Evolutionary conservation across 2,888 invertebrate species (phyloP), one percentile per base, ranked within the genome.

Genomic region (Agrochola macilenta): DNA sequence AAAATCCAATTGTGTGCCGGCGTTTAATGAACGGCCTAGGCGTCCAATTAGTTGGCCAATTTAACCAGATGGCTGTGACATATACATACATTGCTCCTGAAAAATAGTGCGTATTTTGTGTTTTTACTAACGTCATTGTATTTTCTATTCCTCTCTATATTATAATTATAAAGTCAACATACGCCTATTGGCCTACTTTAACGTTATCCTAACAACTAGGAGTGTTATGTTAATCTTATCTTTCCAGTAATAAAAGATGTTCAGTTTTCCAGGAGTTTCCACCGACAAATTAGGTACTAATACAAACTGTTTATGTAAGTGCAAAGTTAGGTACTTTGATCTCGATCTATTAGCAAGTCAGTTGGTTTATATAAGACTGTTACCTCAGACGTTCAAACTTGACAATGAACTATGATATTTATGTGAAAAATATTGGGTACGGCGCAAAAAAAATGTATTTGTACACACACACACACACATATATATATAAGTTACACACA

Each of bases 331-430:
- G 0, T 1, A 43, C 2, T 72, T 60, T 26, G 23, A 5, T 61
- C 14, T 20, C 5, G 20, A 66, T 61, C 26, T n/a, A 74, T 82
- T 69, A 82, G 39, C 78, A 58, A 58, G 26, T 30, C 35, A 52
- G 35, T 30, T 30, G 11, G 17, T 57, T 35, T 20, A 11, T 23
- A 3, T 74, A 20, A 5, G 30, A 54, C 23, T 54, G 23, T 43
- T 35, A 7, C 23, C 5, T 63, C 26, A 46, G 54, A 61, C 54
- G 54, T 66, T 14, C 26, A 9, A 60, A 46, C 54, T 58, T 78
- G 63, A 35, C 63, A 63, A 64, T 77, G 83, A 82, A 69, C 78
- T 77, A 14, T 60, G 77, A 30, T 81, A 81, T 77, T 72, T 76
- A 20, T 3, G 2, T n/a, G 11, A 35, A 43, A 60, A n/a, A 26